phyloP scores from a whole-genome alignment of 1,140 invertebrate genomes.

The Lepidurus couesii region DNA sequence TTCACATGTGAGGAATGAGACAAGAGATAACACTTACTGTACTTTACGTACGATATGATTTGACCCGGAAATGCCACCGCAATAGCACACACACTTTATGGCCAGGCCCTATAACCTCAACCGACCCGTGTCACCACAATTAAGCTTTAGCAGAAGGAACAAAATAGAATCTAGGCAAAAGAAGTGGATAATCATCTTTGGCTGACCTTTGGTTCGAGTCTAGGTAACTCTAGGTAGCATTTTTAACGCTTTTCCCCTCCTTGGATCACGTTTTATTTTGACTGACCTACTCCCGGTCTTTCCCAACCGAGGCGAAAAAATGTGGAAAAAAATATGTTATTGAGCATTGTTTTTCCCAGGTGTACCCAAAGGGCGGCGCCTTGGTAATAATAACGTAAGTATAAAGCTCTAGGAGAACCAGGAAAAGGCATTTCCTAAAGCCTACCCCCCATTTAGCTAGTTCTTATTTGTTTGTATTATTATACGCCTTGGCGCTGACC shows the following conservation, averaged over 20 bases:
- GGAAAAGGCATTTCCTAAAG: not conserved
- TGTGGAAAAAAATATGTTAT: not conserved
- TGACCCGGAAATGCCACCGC: not conserved
- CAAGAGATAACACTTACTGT: not conserved
- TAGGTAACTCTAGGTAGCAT: not conserved
- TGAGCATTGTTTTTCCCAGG: conserved; percentile 11
- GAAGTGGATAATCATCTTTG: not conserved
- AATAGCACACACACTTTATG: not conserved
- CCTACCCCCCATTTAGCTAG: not conserved
- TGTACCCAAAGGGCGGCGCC: not conserved
- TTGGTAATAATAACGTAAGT: not conserved
- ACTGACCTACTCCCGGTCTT: conserved; percentile 1
- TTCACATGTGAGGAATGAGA: not conserved
- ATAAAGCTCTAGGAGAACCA: not conserved
- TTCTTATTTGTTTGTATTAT: conserved; percentile 15
- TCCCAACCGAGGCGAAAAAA: not conserved
- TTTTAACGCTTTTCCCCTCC: not conserved
- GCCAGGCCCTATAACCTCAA: not conserved
- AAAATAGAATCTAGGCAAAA: not conserved
- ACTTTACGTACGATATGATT: not conserved
- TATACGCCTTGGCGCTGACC: not conserved
- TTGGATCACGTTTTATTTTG: not conserved
- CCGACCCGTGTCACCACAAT: not conserved
- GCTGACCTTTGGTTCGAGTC: not conserved
- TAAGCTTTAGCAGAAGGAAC: not conserved